A percentile compares a stretch with the other conserved stretches of the same genome.
These are phyloP conservation scores for Rutpela maculata DNA, from an alignment of 2,888 invertebrate genomes.

Conservation along the genomic window DNA sequence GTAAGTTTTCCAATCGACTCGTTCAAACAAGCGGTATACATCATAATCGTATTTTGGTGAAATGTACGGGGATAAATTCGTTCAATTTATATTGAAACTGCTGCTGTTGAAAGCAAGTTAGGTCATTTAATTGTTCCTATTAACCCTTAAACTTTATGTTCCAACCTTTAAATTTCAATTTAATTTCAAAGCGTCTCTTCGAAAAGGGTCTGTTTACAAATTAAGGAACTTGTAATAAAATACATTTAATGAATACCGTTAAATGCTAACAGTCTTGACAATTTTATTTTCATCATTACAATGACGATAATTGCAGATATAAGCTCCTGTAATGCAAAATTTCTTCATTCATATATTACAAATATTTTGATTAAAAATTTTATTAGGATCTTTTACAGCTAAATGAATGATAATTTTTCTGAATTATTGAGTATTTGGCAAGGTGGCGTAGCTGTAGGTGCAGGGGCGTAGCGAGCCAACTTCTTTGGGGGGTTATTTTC, in stretches of 20 bases:
- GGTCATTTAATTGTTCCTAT: slow-evolving; percentile 57
- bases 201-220: slow-evolving; percentile 58
- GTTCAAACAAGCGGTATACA: slow-evolving; percentile 40
- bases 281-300: slow-evolving; percentile 36
- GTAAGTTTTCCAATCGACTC: slow-evolving; percentile 53
- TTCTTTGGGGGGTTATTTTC: too few relatives aligned
- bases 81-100: slow-evolving; percentile 59
- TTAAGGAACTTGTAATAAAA: slow-evolving; percentile 55
- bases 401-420: too few relatives aligned
- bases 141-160: slow-evolving; percentile 44
- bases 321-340: neutral
- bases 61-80: slow-evolving; percentile 55
- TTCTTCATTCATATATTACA: neutral
- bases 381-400: too few relatives aligned
- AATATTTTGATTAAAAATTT: too few relatives aligned
- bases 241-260: slow-evolving; percentile 52
- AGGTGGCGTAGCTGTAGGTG: too few relatives aligned
- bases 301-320: neutral
- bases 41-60: slow-evolving; percentile 58
- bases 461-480: too few relatives aligned
- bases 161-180: slow-evolving; percentile 51
- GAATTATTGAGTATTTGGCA: too few relatives aligned
- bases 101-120: slow-evolving; percentile 57
- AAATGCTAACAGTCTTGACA: slow-evolving; percentile 35
- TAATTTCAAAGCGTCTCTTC: slow-evolving; percentile 39